Base-by-base conservation (phyloP, 2,888 invertebrate genomes). In the Limnephilus lunatus region DNA sequence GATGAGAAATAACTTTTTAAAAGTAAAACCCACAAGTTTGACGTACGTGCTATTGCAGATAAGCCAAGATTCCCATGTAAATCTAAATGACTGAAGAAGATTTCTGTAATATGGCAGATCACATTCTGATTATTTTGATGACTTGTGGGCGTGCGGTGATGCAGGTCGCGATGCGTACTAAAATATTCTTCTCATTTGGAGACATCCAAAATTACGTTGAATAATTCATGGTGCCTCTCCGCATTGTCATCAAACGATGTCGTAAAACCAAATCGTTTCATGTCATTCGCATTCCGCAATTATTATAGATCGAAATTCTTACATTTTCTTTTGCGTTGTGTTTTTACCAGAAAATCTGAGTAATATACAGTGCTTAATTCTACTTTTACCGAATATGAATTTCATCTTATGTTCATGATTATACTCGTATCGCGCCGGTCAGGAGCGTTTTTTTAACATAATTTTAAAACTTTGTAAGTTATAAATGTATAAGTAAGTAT, bases 241-340 rank as follows among this genome's bases (percentile, higher is more conserved):
- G 90, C 83, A 31, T 48, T 90, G 90, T 90, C 83, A 90, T 53
- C 90, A 85, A 32, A 90, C 48, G 85, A 85, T 85, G 85, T 90
- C 90, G 35, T 48, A 90, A 85, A 90, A 25, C 25, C 31, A 83
- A 90, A 90, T 83, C 90, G 53, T 90, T 90, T 68, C 53, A 88
- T 80, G 68, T 88, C 68, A 80, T 25, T 31, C 88, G 32, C 68
- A 31, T 88, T 88, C 25, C 88, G 32, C 68, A 88, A 80, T 80
- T 68, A 80, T 87, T 68, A n/a, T 48, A 31, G 30, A 83, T 32
- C 5, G 32, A 83, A 35, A 31, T 83, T 83, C 35, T 83, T 83
- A 19, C 4, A 4, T 35, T 83, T 31, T 35, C 30, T 83, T 31
- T 83, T 4, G 9, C 25, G 15, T 35, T 31, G 14, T 82, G 9